Evolutionary conservation across 2,113 vertebrate species (phyloP), one percentile per base, ranked within the genome.

Genomic region (Aspiorhynchus laticeps): DNA sequence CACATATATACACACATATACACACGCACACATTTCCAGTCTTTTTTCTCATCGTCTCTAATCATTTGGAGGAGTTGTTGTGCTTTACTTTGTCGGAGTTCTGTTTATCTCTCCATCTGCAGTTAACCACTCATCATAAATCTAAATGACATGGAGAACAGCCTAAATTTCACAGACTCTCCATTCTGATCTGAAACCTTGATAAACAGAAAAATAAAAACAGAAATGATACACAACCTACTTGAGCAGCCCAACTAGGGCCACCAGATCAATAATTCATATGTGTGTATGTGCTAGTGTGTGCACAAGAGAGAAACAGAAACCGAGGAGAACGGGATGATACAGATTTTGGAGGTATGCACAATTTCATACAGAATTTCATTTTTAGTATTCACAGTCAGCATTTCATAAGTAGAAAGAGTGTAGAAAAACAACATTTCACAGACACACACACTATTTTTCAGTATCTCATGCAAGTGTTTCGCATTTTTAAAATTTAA

Each of bases 211-310:
- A 83, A 83, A 31, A 78, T 14, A 48, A 48, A 48, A 83, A 26
- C 41, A 69, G 41, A 69, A 48, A 63, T 71, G 26, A 48, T 41
- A 14, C 31, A 84, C 71, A 56, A 59, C 69, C 48, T 74, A 75
- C 83, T 43, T 63, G 36, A 74, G 41, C 31, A 56, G 10, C 48
- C 28, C 31, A 56, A 53, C 82, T 67, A 84, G 33, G 69, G 36
- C 48, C 67, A 74, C 9, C 9, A 41, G 83, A 26, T 85, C 83
- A 85, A 76, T 76, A 76, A 61, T 75, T 63, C 33, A 85, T 61
- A 2, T 43, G 53, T 59, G 19, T 2, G 51, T 26, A 31, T 85
- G n/a, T 61, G 83, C 11, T 12, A 26, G n/a, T 17, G 67, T 74
- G 46, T 56, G 48, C 21, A 75, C 24, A 12, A 46, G 53, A 84